A percentile compares a stretch with the other conserved stretches of the same genome.
Conservation (phyloP, 2,888 invertebrate species). For the Ormyrus rosae region DNA sequence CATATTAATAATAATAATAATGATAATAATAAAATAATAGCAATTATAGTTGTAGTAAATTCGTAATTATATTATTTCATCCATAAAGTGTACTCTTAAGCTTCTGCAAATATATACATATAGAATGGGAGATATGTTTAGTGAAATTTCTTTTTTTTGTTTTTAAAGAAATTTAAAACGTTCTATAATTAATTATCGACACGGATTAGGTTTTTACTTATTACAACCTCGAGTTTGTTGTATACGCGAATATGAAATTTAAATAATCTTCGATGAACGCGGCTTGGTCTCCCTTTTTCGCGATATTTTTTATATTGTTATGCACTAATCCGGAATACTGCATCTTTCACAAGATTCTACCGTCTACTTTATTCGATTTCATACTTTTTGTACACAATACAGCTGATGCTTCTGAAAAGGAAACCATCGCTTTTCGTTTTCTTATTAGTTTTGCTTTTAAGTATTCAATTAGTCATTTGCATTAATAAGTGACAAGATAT, state of each 20-base stretch:
- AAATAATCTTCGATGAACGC: slow-evolving; percentile 56
- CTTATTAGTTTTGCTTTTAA: slow-evolving; percentile 26
- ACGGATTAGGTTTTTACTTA: slow-evolving; percentile 61
- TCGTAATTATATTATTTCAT: slow-evolving; percentile 64
- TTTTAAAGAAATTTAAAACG: slow-evolving; percentile 34
- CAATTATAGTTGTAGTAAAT: slow-evolving; percentile 19
- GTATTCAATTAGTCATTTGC: slow-evolving; percentile 44
- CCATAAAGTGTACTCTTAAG: slow-evolving; percentile 66
- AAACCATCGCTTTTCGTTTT: slow-evolving; percentile 44
- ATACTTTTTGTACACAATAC: slow-evolving; percentile 69
- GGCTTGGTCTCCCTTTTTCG: slow-evolving; percentile 39
- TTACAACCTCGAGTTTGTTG: slow-evolving; percentile 70
- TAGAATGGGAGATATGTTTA: slow-evolving; percentile 71
- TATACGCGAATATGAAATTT: slow-evolving; percentile 42
- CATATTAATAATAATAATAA: slow-evolving; percentile 57
- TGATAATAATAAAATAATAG: slow-evolving; percentile 52
- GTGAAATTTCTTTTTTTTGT: slow-evolving; percentile 53
- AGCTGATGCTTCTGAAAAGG: slow-evolving; percentile 63
- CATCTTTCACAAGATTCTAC: slow-evolving; percentile 66
- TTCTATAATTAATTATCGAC: slow-evolving; percentile 67
- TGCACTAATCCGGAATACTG: slow-evolving; percentile 69
- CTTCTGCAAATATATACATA: slow-evolving; percentile 74
- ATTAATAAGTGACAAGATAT: slow-evolving; percentile 53
- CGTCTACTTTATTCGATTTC: slow-evolving; percentile 65
- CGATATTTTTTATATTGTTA: slow-evolving; percentile 45